Conservation (phyloP, 1,140 invertebrate genomes). For the Melipona quadrifasciata region DNA sequence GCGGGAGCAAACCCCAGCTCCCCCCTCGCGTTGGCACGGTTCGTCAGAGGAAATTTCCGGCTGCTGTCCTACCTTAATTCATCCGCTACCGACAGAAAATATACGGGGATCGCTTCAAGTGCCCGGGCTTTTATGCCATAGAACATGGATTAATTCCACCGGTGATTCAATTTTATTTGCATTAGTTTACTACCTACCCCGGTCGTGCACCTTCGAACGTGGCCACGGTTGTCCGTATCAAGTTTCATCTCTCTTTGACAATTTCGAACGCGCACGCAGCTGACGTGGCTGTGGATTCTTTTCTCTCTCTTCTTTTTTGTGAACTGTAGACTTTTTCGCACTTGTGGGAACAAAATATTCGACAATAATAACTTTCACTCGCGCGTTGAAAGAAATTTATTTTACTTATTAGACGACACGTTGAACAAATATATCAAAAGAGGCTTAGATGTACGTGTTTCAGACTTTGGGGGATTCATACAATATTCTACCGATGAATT, state of each 20-base stretch:
- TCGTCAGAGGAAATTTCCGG: constrained; percentile 2
- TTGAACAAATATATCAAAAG: too few relatives aligned
- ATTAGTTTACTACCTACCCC: neutral
- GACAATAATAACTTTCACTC: too few relatives aligned
- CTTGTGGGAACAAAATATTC: too few relatives aligned
- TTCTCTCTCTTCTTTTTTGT: too few relatives aligned
- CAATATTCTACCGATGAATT: too few relatives aligned
- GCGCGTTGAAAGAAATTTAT: too few relatives aligned
- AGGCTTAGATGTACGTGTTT: too few relatives aligned
- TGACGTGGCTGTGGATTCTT: too few relatives aligned
- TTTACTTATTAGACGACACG: too few relatives aligned
- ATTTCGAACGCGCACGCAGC: neutral
- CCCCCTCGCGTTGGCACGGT: neutral
- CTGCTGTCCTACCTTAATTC: neutral
- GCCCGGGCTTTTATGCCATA: neutral
- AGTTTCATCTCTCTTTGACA: neutral
- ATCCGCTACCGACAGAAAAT: constrained; percentile 1
- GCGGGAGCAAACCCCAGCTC: neutral
- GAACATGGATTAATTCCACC: neutral
- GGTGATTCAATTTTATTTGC: constrained; percentile 10
- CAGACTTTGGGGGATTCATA: too few relatives aligned
- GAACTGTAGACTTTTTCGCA: too few relatives aligned
- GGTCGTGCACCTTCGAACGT: neutral
- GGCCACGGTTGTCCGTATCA: neutral
- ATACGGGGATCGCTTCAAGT: neutral